Evolutionary conservation across 2,888 invertebrate genomes (phyloP).

Genomic region (Hyposoter dolosus): DNA sequence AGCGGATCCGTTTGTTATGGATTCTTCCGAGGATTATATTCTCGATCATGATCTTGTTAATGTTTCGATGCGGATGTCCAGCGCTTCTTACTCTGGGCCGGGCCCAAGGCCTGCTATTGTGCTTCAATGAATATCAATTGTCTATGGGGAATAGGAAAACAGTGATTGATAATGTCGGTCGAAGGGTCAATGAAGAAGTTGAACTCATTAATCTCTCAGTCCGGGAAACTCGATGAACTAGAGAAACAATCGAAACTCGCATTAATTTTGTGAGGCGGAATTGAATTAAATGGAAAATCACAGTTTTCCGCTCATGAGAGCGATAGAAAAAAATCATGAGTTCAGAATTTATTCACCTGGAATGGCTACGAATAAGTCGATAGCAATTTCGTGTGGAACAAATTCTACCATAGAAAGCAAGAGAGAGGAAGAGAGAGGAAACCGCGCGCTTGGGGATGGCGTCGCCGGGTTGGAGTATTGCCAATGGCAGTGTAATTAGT

Average conservation of each 20-base stretch:
- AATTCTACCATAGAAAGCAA: slow-evolving; percentile 56
- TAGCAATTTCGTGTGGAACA: slow-evolving; percentile 60
- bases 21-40: background rate
- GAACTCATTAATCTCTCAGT: background rate
- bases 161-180: background rate
- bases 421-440: slow-evolving; percentile 57
- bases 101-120: too few species aligned
- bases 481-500: slow-evolving; percentile 80
- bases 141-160: background rate
- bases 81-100: too few species aligned
- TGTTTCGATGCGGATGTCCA: background rate
- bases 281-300: background rate
- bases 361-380: slow-evolving; percentile 11
- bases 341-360: background rate
- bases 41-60: background rate
- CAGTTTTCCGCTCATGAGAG: background rate
- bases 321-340: background rate
- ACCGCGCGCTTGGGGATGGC: slow-evolving; percentile 52
- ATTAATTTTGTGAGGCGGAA: background rate
- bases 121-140: background rate
- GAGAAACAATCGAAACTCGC: background rate
- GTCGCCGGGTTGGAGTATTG: slow-evolving; percentile 72
- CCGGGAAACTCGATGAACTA: background rate
- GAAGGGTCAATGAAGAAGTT: background rate
- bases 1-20: background rate